phyloP scores from a whole-genome alignment of 2,113 vertebrate species.

The Sebastes fasciatus region DNA sequence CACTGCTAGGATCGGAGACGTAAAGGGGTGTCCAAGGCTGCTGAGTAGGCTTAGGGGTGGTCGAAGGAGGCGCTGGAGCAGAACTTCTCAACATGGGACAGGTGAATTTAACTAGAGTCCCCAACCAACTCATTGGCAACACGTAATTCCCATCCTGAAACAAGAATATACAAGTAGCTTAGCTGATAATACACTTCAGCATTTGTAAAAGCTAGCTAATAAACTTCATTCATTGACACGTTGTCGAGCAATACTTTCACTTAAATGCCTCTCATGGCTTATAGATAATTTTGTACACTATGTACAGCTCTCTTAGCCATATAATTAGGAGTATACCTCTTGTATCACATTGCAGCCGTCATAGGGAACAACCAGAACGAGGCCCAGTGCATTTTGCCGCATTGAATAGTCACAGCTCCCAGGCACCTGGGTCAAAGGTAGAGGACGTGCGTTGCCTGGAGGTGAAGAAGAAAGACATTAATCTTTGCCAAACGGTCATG shows the following conservation, averaged over 20 bases:
- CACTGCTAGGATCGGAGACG: not conserved
- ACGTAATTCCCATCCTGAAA: constrained; percentile 62
- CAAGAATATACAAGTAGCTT: not conserved
- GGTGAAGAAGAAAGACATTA: not conserved
- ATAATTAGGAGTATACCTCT: constrained; percentile 40
- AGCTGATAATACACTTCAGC: not conserved
- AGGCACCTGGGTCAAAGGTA: constrained; percentile 52
- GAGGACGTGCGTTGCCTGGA: constrained; percentile 20
- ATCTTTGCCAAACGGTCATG: fast-evolving
- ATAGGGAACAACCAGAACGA: constrained; percentile 59
- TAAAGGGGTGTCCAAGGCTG: not conserved
- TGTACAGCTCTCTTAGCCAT: not conserved
- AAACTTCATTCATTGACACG: not conserved
- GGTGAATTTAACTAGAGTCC: constrained; percentile 28
- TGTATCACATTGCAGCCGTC: constrained; percentile 65
- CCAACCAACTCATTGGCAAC: constrained; percentile 52
- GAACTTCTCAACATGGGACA: constrained; percentile 20
- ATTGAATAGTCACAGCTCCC: constrained; percentile 51
- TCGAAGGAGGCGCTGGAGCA: not conserved
- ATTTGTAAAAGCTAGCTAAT: not conserved
- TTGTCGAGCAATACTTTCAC: not conserved
- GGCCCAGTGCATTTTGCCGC: constrained; percentile 4
- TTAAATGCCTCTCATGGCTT: not conserved
- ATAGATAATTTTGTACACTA: not conserved
- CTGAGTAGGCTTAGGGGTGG: not conserved